These are phyloP conservation scores for Notospermus geniculatus DNA, from an alignment of 1,140 invertebrate species.

Conservation along the genomic window DNA sequence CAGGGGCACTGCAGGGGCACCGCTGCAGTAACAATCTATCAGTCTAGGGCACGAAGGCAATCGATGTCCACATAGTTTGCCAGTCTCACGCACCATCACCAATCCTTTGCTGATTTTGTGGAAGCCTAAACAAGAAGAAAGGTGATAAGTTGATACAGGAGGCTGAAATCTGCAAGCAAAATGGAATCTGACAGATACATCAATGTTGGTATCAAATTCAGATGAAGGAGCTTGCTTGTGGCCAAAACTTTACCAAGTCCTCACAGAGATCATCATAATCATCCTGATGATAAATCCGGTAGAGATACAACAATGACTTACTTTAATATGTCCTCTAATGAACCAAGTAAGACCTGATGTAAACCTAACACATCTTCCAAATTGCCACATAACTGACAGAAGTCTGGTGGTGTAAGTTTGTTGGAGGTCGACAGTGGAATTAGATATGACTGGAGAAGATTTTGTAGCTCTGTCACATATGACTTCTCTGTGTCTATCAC, in stretches of 20 bases:
- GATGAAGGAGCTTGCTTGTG: too few species aligned
- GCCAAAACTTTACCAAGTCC: too few species aligned
- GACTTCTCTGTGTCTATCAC: conserved; percentile 88
- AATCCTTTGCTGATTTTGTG: conserved; percentile 75
- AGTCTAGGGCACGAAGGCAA: conserved; percentile 86
- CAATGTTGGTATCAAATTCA: too few species aligned
- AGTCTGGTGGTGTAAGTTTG: conserved; percentile 82
- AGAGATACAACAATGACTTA: too few species aligned
- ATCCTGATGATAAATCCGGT: too few species aligned
- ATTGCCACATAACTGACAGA: conserved; percentile 81
- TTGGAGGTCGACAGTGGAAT: conserved; percentile 77
- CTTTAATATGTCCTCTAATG: conserved; percentile 71
- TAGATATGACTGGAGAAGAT: conserved; percentile 78
- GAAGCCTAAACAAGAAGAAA: conserved; percentile 55
- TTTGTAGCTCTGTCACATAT: conserved; percentile 84
- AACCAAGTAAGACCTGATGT: conserved; percentile 74
- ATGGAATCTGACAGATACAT: too few species aligned
- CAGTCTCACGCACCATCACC: conserved; percentile 86
- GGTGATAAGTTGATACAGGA: background rate
- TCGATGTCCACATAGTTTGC: conserved; percentile 85
- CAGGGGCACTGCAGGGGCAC: too few species aligned
- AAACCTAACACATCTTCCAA: conserved; percentile 80
- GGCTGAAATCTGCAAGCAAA: too few species aligned
- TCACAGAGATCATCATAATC: too few species aligned
- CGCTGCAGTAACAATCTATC: conserved; percentile 85